Evolutionary conservation across 2,888 invertebrate species (phyloP).

Genomic region (Drosophila anceps): DNA sequence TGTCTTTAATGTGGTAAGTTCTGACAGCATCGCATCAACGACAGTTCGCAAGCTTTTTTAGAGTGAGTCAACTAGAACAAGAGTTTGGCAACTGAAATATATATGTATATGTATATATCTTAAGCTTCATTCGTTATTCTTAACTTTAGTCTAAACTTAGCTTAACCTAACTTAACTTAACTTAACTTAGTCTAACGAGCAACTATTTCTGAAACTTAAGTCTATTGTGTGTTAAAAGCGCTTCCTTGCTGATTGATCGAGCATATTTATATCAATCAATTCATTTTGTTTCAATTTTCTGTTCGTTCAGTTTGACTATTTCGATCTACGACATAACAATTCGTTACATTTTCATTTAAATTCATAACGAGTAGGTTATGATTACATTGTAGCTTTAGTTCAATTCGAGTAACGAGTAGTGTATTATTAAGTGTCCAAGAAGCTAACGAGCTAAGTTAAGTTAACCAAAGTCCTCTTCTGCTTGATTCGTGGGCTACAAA

Average conservation of each 20-base stretch:
- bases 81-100: neutral
- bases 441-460: too few relatives aligned
- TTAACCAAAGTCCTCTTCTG: too few relatives aligned
- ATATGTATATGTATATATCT: too few relatives aligned
- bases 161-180: too few relatives aligned
- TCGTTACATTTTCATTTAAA: too few relatives aligned
- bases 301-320: too few relatives aligned
- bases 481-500: too few relatives aligned
- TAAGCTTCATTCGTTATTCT: neutral
- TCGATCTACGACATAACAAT: too few relatives aligned
- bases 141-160: neutral
- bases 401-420: neutral
- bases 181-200: too few relatives aligned
- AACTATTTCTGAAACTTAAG: neutral
- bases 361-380: too few relatives aligned
- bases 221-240: neutral
- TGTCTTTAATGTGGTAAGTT: conserved; percentile 82
- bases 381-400: neutral
- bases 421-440: neutral
- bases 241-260: neutral
- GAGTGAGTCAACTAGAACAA: neutral
- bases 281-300: neutral
- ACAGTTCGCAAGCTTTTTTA: conserved; percentile 5
- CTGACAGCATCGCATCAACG: neutral
- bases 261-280: neutral